Evolutionary conservation across 1,140 invertebrate genomes (phyloP), one percentile per base, ranked within the genome.

Genomic region (Drosophila triauraria): DNA sequence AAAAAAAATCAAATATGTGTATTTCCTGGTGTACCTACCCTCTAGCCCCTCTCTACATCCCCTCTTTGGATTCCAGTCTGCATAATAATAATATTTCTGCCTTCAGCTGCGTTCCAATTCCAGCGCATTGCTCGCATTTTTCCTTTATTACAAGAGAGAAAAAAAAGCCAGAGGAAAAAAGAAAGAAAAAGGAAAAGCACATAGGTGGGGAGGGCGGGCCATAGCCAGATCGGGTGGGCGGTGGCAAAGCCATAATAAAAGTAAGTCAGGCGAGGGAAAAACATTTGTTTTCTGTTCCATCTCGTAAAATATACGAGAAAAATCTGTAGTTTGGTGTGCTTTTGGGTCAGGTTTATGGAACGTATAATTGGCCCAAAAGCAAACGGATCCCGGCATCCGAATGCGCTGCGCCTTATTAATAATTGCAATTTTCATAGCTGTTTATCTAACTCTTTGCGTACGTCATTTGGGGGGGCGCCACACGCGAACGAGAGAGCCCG

Each of bases 251-350:
- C 74, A 69, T 84, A 90, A 90, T 88, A 84, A 90, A 90, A 81
- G 38, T 75, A 88, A 81, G 57, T 84, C 68, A 70, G 69, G 51
- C 84, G 78, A 78, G 65, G 46, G 80, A 67, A 81, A 84, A 84
- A 90, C 84, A 88, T 88, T 88, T 88, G 84, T 88, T 88, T 81
- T 87, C 53, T 77, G 56, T 77, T 82, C 84, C 85, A 78, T 88
- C 85, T 88, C 84, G 84, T 88, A 84, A 87, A 88, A 84, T 90
- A 71, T 80, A 78, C 80, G 84, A 69, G 69, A 71, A 88, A 32
- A 69, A 60, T 51, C 47, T 68, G 47, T 61, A 59, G 57, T 43
- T 51, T 51, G 64, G 17, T 76, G 47, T 48, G 61, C 53, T 67
- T 71, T 80, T 67, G 77, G 80, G 69, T 72, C 64, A 87, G 72